Base-by-base conservation (phyloP, 2,113 vertebrate species). In the Dasypus novemcinctus region DNA sequence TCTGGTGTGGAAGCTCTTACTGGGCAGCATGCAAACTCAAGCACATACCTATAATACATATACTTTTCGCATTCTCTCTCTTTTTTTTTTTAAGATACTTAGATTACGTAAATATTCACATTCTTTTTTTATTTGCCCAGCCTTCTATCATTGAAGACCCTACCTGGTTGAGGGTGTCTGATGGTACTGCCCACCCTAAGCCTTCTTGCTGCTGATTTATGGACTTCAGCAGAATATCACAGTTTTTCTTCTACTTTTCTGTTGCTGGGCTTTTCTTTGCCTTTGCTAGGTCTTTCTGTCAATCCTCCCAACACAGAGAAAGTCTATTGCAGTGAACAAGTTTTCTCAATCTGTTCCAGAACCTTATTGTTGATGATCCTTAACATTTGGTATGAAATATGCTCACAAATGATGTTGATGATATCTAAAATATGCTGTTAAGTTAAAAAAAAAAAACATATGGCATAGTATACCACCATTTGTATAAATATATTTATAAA, bases 311-410 rank as follows among this genome's bases (percentile, higher is more conserved):
- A 21, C 21, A 82, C 71, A 90, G 89, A 93, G 71, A 84, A 90
- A 90, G 27, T 66, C 41, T 71, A 10, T 87, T 90, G 36, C 33
- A 88, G 5, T 94, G 69, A 96, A 88, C 54, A 87, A 15, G 36
- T 81, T 90, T 87, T 97, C 89, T 96, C 76, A 38, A n/a, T 96
- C 29, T 95, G 41, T 59, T 96, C 61, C 66, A 94, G 33, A 93
- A 38, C 74, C 17, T 90, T 59, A 86, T 36, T 93, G 36, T 91
- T 93, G 49, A 85, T 85, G 46, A 91, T 87, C 82, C 61, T 82
- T 88, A 86, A 18, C 63, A 86, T 96, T 97, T 93, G 74, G 11
- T 94, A 79, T 84, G n/a, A 91, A 95, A 63, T 92, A 20, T 93
- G 63, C 20, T 93, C 78, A 94, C 72, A 94, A 64, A 88, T 61